phyloP scores from a whole-genome alignment of 2,113 vertebrate species.

The Coturnix japonica region DNA sequence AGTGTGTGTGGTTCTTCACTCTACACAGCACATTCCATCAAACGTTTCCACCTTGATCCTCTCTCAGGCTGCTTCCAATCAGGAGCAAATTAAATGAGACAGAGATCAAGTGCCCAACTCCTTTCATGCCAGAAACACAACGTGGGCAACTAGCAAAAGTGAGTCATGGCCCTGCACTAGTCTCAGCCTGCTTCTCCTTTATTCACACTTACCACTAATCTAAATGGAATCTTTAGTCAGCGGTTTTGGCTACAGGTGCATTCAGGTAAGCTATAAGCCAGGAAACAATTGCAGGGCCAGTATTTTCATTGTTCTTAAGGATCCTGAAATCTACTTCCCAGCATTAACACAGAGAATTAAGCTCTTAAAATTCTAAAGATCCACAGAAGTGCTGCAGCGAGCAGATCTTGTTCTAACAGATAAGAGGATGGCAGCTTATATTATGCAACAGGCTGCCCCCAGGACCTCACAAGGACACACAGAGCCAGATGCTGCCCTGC shows the following conservation, averaged over 20 bases:
- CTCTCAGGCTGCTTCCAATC: not conserved
- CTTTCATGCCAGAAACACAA: not conserved
- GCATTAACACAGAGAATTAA: not conserved
- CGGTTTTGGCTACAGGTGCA: not conserved
- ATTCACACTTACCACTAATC: not conserved
- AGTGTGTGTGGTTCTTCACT: not conserved
- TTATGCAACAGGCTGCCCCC: not conserved
- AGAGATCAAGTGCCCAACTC: not conserved
- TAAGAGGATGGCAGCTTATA: constrained; percentile 6
- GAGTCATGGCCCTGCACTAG: not conserved
- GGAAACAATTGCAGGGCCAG: constrained; percentile 1
- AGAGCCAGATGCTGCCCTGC: not conserved
- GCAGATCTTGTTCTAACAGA: not conserved
- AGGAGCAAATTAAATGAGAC: not conserved
- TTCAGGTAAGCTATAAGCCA: not conserved
- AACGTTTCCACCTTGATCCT: not conserved
- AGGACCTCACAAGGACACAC: not conserved
- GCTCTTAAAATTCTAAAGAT: not conserved
- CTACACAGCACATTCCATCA: not conserved
- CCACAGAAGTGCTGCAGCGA: not conserved
- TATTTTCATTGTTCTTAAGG: not conserved
- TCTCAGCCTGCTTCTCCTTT: not conserved
- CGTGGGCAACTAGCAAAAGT: not conserved
- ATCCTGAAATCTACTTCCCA: constrained; percentile 17
- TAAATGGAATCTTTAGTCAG: not conserved